Evolutionary conservation across 2,113 vertebrate genomes (phyloP).

Genomic region (Anarrhichthys ocellatus): DNA sequence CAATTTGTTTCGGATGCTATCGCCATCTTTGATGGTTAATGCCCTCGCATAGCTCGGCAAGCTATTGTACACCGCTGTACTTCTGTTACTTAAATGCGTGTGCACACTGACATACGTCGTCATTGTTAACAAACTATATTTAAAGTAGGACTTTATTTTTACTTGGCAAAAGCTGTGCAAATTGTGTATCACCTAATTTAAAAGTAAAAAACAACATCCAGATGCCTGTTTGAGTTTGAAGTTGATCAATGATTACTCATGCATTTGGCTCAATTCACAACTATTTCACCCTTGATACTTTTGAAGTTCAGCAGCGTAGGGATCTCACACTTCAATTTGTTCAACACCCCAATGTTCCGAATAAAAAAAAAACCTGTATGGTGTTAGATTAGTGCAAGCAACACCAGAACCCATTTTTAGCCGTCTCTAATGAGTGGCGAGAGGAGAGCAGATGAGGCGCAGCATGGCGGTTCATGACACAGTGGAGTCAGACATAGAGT

Average conservation of each 20-base stretch:
- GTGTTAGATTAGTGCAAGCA: constrained; percentile 39
- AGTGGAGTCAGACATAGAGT: constrained; percentile 21
- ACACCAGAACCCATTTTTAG: constrained; percentile 61
- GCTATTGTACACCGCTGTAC: no score
- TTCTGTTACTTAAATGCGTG: no score
- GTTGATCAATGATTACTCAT: not conserved
- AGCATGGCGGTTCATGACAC: constrained; percentile 43
- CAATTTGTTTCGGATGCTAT: no score
- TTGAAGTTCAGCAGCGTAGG: constrained; percentile 3
- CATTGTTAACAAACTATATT: not conserved
- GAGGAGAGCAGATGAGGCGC: constrained; percentile 61
- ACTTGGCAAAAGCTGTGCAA: not conserved
- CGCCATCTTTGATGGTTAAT: no score
- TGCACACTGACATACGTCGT: no score
- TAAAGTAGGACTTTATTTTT: not conserved
- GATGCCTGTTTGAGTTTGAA: not conserved
- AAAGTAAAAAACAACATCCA: not conserved
- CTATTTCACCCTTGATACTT: constrained; percentile 5
- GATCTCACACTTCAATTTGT: constrained; percentile 37
- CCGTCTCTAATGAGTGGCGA: constrained; percentile 41
- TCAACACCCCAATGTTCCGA: constrained; percentile 20
- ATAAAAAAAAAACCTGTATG: not conserved
- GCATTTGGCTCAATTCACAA: not conserved
- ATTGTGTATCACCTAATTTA: not conserved
- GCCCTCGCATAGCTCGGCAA: no score